Evolutionary conservation across 2,888 invertebrate species (phyloP).

Genomic region (Tipula lateralis): DNA sequence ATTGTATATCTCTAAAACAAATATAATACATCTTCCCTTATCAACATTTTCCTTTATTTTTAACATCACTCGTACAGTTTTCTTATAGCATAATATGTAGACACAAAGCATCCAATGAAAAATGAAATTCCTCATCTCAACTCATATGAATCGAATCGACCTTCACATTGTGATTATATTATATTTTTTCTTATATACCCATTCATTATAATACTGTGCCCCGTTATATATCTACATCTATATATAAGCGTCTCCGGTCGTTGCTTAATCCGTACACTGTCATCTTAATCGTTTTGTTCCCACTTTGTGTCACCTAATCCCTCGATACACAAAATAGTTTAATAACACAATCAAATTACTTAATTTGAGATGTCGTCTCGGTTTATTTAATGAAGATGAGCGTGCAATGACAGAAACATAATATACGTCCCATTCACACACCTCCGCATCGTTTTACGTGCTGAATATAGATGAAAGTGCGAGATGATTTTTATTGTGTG

Average conservation of each 20-base stretch:
- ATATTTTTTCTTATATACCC: not conserved
- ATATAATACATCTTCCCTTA: not conserved
- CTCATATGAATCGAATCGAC: conserved; percentile 11
- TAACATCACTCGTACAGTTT: not conserved
- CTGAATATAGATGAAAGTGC: too few relatives aligned
- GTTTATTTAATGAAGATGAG: not conserved
- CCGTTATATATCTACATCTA: not conserved
- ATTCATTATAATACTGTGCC: not conserved
- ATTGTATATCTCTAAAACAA: not conserved
- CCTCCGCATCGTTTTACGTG: not conserved
- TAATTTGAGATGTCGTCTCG: not conserved
- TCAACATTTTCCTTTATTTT: not conserved
- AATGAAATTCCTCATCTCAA: conserved; percentile 3
- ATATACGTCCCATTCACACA: not conserved
- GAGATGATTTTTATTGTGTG: not conserved
- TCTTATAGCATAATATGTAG: not conserved
- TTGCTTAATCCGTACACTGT: not conserved
- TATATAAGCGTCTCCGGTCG: not conserved
- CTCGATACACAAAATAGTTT: not conserved
- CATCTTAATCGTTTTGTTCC: not conserved
- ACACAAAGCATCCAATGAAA: not conserved
- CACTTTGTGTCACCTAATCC: not conserved
- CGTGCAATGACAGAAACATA: not conserved
- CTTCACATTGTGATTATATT: not conserved
- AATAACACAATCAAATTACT: not conserved